Conservation (phyloP, 2,113 vertebrate species). For the Nerophis ophidion region DNA sequence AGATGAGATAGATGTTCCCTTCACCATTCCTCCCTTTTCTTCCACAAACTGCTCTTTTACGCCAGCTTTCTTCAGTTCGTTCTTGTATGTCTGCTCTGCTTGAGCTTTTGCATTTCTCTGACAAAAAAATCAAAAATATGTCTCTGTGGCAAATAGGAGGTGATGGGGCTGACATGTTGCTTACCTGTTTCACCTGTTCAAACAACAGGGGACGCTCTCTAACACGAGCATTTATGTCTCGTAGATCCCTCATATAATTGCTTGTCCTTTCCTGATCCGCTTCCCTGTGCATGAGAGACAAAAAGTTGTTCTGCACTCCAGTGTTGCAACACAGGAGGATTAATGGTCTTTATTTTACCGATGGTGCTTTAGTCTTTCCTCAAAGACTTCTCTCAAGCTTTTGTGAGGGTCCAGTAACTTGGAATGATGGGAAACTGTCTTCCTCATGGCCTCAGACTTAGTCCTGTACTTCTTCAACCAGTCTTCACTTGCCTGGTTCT, state of each 20-base stretch:
- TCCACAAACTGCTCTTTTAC: slow-evolving; percentile 83
- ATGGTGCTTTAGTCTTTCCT: slow-evolving; percentile 78
- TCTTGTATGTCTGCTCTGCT: slow-evolving; percentile 77
- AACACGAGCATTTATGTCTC: slow-evolving; percentile 83
- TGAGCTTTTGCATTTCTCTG: slow-evolving; percentile 75
- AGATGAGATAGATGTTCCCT: slow-evolving; percentile 14
- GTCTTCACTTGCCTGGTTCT: slow-evolving; percentile 66
- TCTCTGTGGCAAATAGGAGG: background rate
- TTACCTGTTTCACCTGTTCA: slow-evolving; percentile 80
- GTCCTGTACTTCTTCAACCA: slow-evolving; percentile 79
- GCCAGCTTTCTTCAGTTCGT: slow-evolving; percentile 75
- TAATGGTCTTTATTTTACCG: slow-evolving; percentile 55
- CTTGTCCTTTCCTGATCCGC: slow-evolving; percentile 77
- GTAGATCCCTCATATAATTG: slow-evolving; percentile 84
- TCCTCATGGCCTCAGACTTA: slow-evolving; percentile 77
- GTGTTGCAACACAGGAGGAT: slow-evolving; percentile 4
- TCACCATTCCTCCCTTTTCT: slow-evolving; percentile 64
- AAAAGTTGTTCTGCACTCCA: slow-evolving; percentile 18
- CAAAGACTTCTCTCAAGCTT: slow-evolving; percentile 80
- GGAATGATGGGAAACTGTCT: slow-evolving; percentile 76
- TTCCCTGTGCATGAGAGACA: slow-evolving; percentile 63
- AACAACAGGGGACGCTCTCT: slow-evolving; percentile 85
- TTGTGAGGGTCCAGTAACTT: slow-evolving; percentile 85
- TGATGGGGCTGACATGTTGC: background rate
- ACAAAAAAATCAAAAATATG: slow-evolving; percentile 7